Base-by-base conservation (phyloP, 2,797 vertebrate species). In the Dendrocincla fuliginosa region DNA sequence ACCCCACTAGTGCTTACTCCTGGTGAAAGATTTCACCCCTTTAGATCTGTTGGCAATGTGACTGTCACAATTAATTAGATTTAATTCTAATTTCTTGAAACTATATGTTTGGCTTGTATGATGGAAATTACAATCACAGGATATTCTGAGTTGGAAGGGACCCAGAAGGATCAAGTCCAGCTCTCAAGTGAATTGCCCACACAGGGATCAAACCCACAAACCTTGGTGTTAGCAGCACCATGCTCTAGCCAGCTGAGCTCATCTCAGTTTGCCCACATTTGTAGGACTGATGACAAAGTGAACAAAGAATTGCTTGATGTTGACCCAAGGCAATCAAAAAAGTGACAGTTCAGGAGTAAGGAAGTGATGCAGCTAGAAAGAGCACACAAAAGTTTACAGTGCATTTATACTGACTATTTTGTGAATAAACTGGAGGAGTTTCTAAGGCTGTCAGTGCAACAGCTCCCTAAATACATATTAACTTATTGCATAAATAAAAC, bases 41-140 rank as follows among this genome's bases (percentile, higher is more conserved):
- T 14, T n/a, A 63, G 20, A 59, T 17, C 52, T 46, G 11, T 69
- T 73, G 25, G 23, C 81, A 87, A 96, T 16, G 41, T 63, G 69
- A 78, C 42, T 95, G 82, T 74, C 93, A 61, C 59, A 95, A 83
- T 55, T 92, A 93, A 89, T 49, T 73, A 82, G 24, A 69, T 53
- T 56, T 68, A 46, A 89, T 82, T 89, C 35, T 57, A 20, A 74
- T 78, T 84, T 93, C 30, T 87, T 93, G 77, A 56, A 69, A n/a
- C 23, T 4, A 24, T 18, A 24, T 15, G 19, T 70, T 44, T 81
- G 24, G 16, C 28, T 84, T 78, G 9, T 8, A 16, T 23, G 41
- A 44, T 64, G 30, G 15, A 64, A 44, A 44, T n/a, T n/a, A 64
- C 14, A 44, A 44, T 64, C 41, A 64, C 30, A 44, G 61, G n/a